These are phyloP conservation scores for Pristionchus exspectatus DNA, from an alignment of 2,888 invertebrate genomes.

Conservation along the genomic window DNA sequence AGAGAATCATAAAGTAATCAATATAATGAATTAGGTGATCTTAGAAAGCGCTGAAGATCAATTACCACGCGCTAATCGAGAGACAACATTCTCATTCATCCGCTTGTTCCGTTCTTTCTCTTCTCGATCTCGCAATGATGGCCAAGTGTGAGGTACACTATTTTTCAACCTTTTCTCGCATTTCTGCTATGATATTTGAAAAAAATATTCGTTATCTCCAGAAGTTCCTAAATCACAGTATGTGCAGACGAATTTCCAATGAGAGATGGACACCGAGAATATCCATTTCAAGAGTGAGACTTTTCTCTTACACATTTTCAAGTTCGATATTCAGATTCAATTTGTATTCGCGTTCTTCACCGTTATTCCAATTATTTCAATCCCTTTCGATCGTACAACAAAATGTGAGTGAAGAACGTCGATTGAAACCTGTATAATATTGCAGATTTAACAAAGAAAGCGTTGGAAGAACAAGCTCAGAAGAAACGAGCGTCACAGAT, in stretches of 20 bases:
- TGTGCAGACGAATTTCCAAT: neutral
- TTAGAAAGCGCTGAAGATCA: slow-evolving; percentile 15
- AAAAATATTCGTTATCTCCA: neutral
- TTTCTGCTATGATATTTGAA: neutral
- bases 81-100: neutral
- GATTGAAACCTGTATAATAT: no score
- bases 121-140: neutral
- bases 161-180: no score
- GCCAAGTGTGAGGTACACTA: neutral
- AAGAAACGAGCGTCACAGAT: neutral
- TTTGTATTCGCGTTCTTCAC: neutral
- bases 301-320: neutral
- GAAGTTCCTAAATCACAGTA: neutral
- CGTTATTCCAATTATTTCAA: neutral
- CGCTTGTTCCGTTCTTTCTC: neutral
- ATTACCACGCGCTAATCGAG: slow-evolving; percentile 23
- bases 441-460: neutral
- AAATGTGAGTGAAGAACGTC: no score
- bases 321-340: neutral
- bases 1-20: neutral
- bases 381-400: neutral
- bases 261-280: neutral
- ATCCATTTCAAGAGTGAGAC: neutral
- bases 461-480: neutral
- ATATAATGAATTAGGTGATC: neutral